phyloP scores from a whole-genome alignment of 2,888 invertebrate species.

The Cistogaster globosa region DNA sequence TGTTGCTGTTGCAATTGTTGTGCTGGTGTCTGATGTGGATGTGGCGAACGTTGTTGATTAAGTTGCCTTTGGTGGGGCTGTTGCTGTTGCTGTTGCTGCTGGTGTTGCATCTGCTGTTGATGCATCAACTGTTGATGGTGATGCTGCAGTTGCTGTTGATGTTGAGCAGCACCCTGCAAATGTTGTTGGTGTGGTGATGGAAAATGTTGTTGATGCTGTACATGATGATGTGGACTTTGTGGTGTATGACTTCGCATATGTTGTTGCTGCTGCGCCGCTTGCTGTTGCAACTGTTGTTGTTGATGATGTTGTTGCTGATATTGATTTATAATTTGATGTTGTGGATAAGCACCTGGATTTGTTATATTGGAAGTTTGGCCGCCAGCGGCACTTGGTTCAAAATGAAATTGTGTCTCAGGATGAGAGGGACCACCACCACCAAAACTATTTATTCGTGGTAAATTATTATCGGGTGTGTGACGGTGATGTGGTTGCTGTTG shows the following conservation, averaged over 20 bases:
- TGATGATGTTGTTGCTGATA: slow-evolving; percentile 79
- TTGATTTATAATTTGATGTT: slow-evolving; percentile 80
- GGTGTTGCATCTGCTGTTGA: slow-evolving; percentile 80
- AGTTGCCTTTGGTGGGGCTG: slow-evolving; percentile 76
- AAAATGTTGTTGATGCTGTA: slow-evolving; percentile 77
- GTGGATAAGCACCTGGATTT: slow-evolving; percentile 78
- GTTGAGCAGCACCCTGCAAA: slow-evolving; percentile 77
- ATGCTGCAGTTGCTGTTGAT: slow-evolving; percentile 74
- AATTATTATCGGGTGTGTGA: slow-evolving; percentile 78
- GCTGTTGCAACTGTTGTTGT: slow-evolving; percentile 75
- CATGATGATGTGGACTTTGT: slow-evolving; percentile 78
- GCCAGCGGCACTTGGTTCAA: slow-evolving; percentile 76
- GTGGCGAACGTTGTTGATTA: slow-evolving; percentile 78
- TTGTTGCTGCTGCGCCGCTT: slow-evolving; percentile 75
- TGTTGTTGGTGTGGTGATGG: slow-evolving; percentile 78
- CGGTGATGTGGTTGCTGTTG: slow-evolving; percentile 74
- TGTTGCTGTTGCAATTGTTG: slow-evolving; percentile 79
- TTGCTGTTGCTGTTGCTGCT: slow-evolving; percentile 76
- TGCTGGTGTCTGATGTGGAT: slow-evolving; percentile 77
- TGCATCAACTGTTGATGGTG: slow-evolving; percentile 76
- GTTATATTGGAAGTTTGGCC: slow-evolving; percentile 66
- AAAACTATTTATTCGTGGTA: slow-evolving; percentile 81
- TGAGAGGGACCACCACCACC: slow-evolving; percentile 70
- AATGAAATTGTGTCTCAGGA: slow-evolving; percentile 80
- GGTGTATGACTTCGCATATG: slow-evolving; percentile 77